Evolutionary conservation across 2,113 vertebrate genomes (phyloP).

Genomic region (Phalacrocorax aristotelis): DNA sequence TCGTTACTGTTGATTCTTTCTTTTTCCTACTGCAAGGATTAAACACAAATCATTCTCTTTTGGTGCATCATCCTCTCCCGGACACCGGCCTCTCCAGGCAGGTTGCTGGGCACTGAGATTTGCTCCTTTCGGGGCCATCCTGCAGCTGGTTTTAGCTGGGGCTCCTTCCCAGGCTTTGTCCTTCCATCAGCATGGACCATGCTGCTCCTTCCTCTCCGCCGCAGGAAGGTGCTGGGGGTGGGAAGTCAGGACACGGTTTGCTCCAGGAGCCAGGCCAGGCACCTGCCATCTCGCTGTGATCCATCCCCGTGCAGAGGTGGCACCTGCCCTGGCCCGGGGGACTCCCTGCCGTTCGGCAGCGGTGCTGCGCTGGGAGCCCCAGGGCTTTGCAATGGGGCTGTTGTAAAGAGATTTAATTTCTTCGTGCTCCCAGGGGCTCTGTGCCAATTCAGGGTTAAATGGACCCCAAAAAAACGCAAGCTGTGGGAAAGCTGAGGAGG

Average conservation of each 20-base stretch:
- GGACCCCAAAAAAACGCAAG: neutral
- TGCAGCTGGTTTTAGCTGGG: neutral
- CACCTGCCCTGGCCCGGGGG: neutral
- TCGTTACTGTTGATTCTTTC: neutral
- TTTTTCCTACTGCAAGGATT: neutral
- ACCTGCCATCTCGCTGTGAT: rapidly evolving
- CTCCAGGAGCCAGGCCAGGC: neutral
- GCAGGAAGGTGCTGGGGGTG: rapidly evolving
- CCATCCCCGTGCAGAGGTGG: neutral
- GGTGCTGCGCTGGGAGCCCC: neutral
- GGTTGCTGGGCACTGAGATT: neutral
- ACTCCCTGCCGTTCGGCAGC: rapidly evolving
- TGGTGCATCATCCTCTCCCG: neutral
- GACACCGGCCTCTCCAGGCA: neutral
- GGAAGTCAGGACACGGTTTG: neutral
- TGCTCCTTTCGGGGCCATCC: neutral
- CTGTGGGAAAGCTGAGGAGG: neutral
- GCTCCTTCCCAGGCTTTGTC: neutral
- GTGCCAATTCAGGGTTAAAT: neutral
- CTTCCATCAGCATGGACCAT: neutral
- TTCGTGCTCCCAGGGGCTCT: neutral
- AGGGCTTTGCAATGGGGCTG: rapidly evolving
- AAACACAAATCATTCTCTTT: neutral
- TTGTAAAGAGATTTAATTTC: neutral
- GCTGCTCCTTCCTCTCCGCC: neutral